Base-by-base conservation (phyloP, 2,888 invertebrate species). In the Polydrusus cervinus region DNA sequence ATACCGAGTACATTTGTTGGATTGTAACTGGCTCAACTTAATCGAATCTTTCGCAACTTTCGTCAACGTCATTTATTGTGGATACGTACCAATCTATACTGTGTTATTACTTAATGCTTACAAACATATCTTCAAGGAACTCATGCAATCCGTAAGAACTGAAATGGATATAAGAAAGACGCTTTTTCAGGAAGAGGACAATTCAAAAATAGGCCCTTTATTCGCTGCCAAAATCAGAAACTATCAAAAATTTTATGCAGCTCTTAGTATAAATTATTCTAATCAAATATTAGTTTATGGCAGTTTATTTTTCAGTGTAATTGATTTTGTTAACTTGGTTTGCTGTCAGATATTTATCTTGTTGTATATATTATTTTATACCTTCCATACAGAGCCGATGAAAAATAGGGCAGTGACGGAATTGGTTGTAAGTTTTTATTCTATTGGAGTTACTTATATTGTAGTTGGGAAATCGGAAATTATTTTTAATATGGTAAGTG, bases 401-500 rank as follows among this genome's bases (percentile, higher is more conserved):
- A 53, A 13, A n/a, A 13, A 25, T 13, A 25, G 10, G 11, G 10
- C 38, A 11, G 6, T 38, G 9, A 13, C 3, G 16, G 57, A 60
- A 18, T 16, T 60, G 5, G 3, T 14, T 16, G 30, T 60, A 11
- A 18, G 57, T 38, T 18, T 60, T 14, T 60, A 38, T 16, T 10
- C 38, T 3, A 60, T 60, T 3, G 38, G 38, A 13, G 30, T 38
- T 14, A 7, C 30, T 14, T 60, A 38, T n/a, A n/a, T 60, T 38
- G 11, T 60, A 10, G 57, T 38, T 5, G 38, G 11, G 18, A 34
- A 16, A 16, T 3, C 49, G 0, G 14, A 51, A 18, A 34, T 1
- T 40, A 16, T 60, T 38, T 60, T 34, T 60, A 47, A 10, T 3
- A 13, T 18, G 71, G 38, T 62, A 30, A 64, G 49, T 71, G 38